These are phyloP conservation scores for Oscheius myriophilus DNA, from an alignment of 2,888 invertebrate species.

Conservation along the genomic window DNA sequence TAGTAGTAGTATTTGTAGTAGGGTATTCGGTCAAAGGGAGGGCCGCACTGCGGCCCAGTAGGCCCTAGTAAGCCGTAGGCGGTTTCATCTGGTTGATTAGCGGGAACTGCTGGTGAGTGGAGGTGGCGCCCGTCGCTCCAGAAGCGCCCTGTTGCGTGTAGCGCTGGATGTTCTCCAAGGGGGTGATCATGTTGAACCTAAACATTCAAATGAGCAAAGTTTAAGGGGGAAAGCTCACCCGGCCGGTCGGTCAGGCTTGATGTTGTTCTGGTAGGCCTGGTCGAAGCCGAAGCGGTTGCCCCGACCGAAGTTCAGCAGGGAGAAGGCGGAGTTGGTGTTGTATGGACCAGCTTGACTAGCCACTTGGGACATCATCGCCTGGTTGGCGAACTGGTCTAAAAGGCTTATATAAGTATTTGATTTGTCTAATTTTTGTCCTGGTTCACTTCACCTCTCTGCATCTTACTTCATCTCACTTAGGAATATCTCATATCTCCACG, in stretches of 20 bases:
- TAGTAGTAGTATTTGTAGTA: not conserved
- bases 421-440: not conserved
- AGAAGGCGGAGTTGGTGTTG: slow-evolving; percentile 54
- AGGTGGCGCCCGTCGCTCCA: slow-evolving; percentile 1
- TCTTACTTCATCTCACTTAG: not conserved
- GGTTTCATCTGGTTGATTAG: slow-evolving; percentile 31
- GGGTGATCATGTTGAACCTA: slow-evolving; percentile 71
- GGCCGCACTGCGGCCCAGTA: slow-evolving; percentile 1
- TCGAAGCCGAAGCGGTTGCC: slow-evolving; percentile 45
- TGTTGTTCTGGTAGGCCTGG: slow-evolving; percentile 34
- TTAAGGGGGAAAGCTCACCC: slow-evolving; percentile 32
- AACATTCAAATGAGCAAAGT: slow-evolving; percentile 2
- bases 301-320: slow-evolving; percentile 52
- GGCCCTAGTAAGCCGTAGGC: slow-evolving; percentile 24
- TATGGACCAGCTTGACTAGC: slow-evolving; percentile 35
- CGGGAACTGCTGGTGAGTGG: slow-evolving; percentile 24
- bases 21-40: not conserved
- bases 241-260: slow-evolving; percentile 48
- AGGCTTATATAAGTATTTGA: not conserved
- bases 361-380: slow-evolving; percentile 53
- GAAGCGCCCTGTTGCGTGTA: slow-evolving; percentile 44
- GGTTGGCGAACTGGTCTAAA: slow-evolving; percentile 47
- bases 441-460: not conserved
- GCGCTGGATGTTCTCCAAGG: slow-evolving; percentile 69
- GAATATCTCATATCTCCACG: not conserved